Evolutionary conservation across 2,888 invertebrate genomes (phyloP).

Genomic region (Xanthia togata): DNA sequence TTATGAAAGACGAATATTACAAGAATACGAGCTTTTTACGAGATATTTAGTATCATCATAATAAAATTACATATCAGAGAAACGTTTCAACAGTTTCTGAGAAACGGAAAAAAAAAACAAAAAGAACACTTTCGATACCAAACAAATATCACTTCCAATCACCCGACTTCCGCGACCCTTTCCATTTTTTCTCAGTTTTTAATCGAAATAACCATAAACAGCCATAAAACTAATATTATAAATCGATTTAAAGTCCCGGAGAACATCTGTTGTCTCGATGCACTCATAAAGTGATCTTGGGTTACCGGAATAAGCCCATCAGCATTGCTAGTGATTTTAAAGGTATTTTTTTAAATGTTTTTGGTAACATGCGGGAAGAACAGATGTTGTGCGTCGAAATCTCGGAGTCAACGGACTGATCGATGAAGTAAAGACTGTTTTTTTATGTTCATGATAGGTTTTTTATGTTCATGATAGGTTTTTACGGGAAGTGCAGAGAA

Average conservation of each 20-base stretch:
- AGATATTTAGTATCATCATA: too few species aligned
- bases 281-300: conserved; percentile 72
- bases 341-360: conserved; percentile 56
- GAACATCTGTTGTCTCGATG: conserved; percentile 72
- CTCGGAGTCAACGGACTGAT: conserved; percentile 54
- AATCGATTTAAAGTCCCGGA: conserved; percentile 71
- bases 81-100: not conserved
- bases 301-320: conserved; percentile 74
- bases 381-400: conserved; percentile 63
- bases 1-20: conserved; percentile 4
- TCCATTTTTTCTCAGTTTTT: conserved; percentile 53
- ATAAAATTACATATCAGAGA: not conserved
- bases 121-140: conserved; percentile 11
- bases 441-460: conserved; percentile 1
- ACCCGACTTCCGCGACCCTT: conserved; percentile 53
- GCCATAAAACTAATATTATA: conserved; percentile 67
- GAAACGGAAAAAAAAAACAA: not conserved
- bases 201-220: conserved; percentile 62
- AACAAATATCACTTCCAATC: conserved; percentile 54
- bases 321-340: conserved; percentile 71
- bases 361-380: conserved; percentile 59
- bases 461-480: not conserved
- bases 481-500: conserved; percentile 25
- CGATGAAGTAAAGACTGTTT: conserved; percentile 37
- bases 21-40: not conserved